Conservation (phyloP, 2,797 vertebrate species). For the Cyclura pinguis region DNA sequence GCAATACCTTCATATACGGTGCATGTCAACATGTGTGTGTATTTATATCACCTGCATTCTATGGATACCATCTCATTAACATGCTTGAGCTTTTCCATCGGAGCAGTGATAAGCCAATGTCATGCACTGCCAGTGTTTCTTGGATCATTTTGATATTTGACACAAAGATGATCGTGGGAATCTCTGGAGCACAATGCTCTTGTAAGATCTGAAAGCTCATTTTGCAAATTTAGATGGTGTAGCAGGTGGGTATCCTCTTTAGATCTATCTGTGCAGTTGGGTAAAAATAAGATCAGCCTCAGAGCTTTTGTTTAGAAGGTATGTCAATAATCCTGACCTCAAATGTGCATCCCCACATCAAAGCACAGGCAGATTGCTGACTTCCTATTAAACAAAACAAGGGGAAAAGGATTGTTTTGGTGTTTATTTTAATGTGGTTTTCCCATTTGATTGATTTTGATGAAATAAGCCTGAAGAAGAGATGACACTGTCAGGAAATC, state of each 20-base stretch:
- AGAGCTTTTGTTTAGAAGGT: neutral
- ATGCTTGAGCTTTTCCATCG: too few relatives aligned
- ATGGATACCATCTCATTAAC: too few relatives aligned
- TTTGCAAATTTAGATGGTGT: neutral
- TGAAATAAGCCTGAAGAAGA: conserved; percentile 45
- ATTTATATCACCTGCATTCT: neutral
- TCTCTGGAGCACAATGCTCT: conserved; percentile 27
- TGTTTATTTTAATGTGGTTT: conserved; percentile 48
- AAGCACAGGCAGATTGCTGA: conserved; percentile 49
- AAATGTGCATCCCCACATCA: conserved; percentile 59
- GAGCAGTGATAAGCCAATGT: neutral
- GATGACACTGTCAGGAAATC: conserved; percentile 52
- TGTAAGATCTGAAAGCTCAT: fast-evolving
- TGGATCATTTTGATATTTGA: neutral
- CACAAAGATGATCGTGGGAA: neutral
- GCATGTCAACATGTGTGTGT: neutral
- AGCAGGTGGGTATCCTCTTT: neutral
- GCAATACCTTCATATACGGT: neutral
- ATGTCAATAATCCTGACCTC: conserved; percentile 52
- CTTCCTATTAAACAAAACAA: conserved; percentile 64
- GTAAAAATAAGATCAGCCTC: conserved; percentile 34
- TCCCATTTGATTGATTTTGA: conserved; percentile 38
- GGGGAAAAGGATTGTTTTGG: conserved; percentile 36
- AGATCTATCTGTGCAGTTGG: fast-evolving
- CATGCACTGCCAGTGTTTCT: neutral